Evolutionary conservation across 2,113 vertebrate genomes (phyloP).

Genomic region (Desmodus rotundus): DNA sequence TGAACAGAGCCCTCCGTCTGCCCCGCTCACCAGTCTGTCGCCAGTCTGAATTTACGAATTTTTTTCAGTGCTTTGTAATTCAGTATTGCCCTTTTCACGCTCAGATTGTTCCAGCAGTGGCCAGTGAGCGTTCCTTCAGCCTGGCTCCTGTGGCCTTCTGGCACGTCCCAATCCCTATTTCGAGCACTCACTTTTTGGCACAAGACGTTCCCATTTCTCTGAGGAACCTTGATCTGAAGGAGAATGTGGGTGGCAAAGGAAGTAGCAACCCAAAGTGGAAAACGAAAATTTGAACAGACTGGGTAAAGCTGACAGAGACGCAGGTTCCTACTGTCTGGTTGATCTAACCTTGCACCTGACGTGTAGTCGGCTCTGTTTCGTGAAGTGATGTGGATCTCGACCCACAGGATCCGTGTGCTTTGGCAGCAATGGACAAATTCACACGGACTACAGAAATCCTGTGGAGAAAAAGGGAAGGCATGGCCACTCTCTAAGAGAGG

Average conservation of each 20-base stretch:
- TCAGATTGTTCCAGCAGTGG: background rate
- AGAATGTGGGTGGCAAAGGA: background rate
- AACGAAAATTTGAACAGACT: background rate
- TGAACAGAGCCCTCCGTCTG: fast-evolving
- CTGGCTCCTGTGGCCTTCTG: background rate
- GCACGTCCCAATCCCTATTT: background rate
- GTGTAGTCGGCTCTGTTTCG: background rate
- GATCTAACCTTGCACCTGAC: background rate
- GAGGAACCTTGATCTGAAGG: background rate
- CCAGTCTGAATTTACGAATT: background rate
- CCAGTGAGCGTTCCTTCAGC: background rate
- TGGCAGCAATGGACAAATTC: no score
- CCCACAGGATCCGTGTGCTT: no score
- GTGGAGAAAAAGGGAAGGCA: no score
- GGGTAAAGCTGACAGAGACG: background rate
- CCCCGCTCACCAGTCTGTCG: background rate
- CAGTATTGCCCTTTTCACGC: background rate
- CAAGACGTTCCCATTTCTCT: background rate
- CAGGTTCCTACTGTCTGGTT: background rate
- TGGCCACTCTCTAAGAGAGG: no score
- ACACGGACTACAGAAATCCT: no score
- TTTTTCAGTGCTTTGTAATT: background rate
- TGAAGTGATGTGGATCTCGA: no score
- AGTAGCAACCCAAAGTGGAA: background rate
- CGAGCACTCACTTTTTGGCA: background rate